phyloP scores from a whole-genome alignment of 2,797 vertebrate species.

The Pipistrellus kuhlii region DNA sequence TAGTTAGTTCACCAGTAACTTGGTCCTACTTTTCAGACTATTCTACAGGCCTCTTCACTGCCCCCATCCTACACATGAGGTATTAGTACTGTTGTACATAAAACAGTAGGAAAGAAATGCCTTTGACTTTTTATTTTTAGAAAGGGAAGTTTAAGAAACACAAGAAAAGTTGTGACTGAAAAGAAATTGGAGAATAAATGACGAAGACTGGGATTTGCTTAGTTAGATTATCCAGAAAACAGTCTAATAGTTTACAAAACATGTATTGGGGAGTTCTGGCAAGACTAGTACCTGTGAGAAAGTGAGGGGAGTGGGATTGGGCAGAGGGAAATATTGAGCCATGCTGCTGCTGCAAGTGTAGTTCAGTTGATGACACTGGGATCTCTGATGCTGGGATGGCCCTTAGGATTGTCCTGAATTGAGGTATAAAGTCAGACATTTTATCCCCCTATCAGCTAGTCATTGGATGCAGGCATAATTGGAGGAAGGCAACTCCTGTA shows the following conservation, averaged over 20 bases:
- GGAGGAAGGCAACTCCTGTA: neutral
- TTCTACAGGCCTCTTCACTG: neutral
- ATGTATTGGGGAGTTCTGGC: neutral
- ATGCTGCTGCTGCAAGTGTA: neutral
- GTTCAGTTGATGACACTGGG: neutral
- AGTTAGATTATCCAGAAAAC: neutral
- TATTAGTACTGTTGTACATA: neutral
- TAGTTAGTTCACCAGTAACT: neutral
- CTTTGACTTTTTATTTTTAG: neutral
- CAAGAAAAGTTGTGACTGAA: neutral
- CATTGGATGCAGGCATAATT: neutral
- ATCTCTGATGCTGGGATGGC: neutral
- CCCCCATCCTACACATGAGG: neutral
- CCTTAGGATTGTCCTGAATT: neutral
- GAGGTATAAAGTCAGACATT: neutral
- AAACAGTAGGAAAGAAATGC: neutral
- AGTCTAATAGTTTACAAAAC: neutral
- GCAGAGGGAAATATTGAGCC: neutral
- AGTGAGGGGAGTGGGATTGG: neutral
- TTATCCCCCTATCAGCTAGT: neutral
- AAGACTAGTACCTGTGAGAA: neutral
- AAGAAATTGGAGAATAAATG: neutral
- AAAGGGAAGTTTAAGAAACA: neutral
- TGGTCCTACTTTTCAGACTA: neutral
- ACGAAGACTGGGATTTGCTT: neutral